phyloP scores from a whole-genome alignment of 2,888 invertebrate genomes.

The Melanchra persicariae region DNA sequence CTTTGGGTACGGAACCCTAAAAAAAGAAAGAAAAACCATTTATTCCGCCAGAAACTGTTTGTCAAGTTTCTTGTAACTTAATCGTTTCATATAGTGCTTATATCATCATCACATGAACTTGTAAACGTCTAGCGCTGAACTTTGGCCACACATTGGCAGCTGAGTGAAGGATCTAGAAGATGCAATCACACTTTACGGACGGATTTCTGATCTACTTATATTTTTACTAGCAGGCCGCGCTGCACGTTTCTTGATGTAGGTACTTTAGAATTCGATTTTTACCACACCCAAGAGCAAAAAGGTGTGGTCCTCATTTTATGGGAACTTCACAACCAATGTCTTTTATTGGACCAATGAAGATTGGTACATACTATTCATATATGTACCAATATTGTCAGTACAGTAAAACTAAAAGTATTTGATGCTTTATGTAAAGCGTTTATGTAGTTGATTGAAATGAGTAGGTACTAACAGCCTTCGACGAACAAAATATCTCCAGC shows the following conservation, averaged over 20 bases:
- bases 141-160: neutral
- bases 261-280: neutral
- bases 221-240: neutral
- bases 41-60: no score
- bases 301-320: slow-evolving; percentile 9
- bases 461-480: no score
- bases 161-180: neutral
- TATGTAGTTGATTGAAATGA: neutral
- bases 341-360: slow-evolving; percentile 12
- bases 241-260: neutral
- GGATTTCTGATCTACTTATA: slow-evolving; percentile 4
- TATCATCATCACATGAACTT: neutral
- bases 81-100: no score
- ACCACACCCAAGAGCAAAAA: neutral
- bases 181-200: slow-evolving; percentile 3
- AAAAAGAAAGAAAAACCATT: no score
- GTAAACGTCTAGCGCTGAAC: neutral
- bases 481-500: no score
- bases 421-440: neutral
- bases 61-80: no score
- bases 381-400: no score
- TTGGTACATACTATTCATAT: neutral
- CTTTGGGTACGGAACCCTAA: no score
- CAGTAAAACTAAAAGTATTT: neutral
- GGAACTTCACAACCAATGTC: neutral